Evolutionary conservation across 2,888 invertebrate genomes (phyloP), one percentile per base, ranked within the genome.

Genomic region (Leucophora obtusa): DNA sequence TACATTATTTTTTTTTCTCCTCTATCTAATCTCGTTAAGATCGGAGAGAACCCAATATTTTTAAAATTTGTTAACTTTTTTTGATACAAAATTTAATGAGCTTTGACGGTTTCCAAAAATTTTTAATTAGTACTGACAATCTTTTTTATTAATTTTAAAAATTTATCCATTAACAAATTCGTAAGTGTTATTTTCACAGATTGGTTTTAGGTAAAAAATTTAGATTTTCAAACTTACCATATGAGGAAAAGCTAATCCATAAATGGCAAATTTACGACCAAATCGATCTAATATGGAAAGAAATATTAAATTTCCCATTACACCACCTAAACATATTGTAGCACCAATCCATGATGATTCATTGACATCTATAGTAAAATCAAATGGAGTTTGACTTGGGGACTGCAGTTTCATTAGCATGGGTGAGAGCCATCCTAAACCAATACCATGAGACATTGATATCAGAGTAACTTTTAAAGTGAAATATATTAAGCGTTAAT

Each of bases 321-420:
- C 18, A 10, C 88, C 89, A 15, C 90, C 90, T 18, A 89, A 58
- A 74, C 87, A 85, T 53, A 88, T 74, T 1, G 86, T 18, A 0
- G 89, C 84, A 0, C 89, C 90, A 56, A 90, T 82, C 90, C 90
- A 90, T 21, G 90, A 90, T 1, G 86, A 85, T 76, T 90, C 85
- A 4, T 86, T 79, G 6, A 89, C 86, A 51, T 85, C 83, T 15
- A 89, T 81, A 58, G 69, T 62, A 59, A 89, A 89, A 35, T 82
- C 50, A 59, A 89, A 73, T 0, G 89, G 89, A 0, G 87, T 85
- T 21, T 85, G 80, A 6, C 38, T 21, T 0, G 71, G 54, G 3
- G 87, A 86, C 60, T 87, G 86, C 51, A 89, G 79, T 72, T 85
- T 77, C 0, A 84, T 83, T 43, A 89, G 50, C 84, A 87, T 88